Percentiles rank a stretch among this genome's conserved stretches.
These are phyloP conservation scores for Dasyprocta punctata DNA, from an alignment of 2,113 vertebrate species.

Conservation along the genomic window DNA sequence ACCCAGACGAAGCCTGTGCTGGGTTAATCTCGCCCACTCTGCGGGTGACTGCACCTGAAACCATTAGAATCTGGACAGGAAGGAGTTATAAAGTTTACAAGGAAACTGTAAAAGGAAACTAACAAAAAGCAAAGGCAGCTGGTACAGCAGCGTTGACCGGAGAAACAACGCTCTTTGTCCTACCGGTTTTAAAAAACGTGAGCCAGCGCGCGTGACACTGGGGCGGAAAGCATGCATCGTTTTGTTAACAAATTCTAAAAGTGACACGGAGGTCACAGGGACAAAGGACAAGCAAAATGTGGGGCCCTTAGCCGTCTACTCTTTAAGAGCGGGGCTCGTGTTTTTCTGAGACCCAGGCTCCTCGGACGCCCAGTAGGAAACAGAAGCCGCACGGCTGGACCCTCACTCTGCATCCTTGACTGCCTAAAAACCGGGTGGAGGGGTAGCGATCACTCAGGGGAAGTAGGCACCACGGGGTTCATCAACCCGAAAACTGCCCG, in stretches of 20 bases:
- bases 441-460: no score
- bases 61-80: not conserved
- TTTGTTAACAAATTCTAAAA: not conserved
- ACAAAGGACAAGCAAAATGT: not conserved
- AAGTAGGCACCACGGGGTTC: not conserved
- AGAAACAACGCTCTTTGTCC: not conserved
- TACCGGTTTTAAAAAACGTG: not conserved
- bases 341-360: not conserved
- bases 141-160: not conserved
- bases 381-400: no score
- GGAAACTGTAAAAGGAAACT: not conserved
- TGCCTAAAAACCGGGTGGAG: no score
- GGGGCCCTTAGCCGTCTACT: not conserved
- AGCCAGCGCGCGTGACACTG: not conserved
- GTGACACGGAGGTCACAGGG: not conserved
- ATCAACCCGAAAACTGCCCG: not conserved
- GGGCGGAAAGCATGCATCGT: not conserved
- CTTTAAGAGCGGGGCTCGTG: no score
- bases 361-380: no score
- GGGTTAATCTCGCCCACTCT: not conserved
- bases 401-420: no score
- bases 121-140: not conserved
- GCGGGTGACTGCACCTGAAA: not conserved
- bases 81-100: not conserved
- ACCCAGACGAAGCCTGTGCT: not conserved